Evolutionary conservation across 2,888 invertebrate genomes (phyloP), one percentile per base, ranked within the genome.

Genomic region (Augochlorella aurata): DNA sequence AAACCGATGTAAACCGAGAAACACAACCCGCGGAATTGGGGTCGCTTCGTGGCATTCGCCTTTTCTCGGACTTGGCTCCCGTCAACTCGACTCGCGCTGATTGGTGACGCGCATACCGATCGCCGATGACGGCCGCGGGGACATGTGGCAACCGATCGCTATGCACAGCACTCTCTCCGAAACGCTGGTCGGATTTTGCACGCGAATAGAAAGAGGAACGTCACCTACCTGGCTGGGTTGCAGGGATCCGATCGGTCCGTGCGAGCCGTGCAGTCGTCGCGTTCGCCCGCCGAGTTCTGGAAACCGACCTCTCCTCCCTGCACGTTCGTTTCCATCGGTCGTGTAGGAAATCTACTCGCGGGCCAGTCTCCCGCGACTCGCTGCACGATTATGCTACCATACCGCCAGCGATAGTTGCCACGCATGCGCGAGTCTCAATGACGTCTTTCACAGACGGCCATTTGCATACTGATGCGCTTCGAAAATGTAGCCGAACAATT

Each of bases 361-460:
- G 38, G 38, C 16, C 58, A 49, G 65, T 52, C 72, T 49, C n/a
- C 18, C 49, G 21, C 50, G 49, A 10, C 21, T 18, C 45, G 71
- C 47, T 12, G 24, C 66, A 16, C 68, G 38, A 70, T 45, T 61
- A 65, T 50, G 67, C 49, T 67, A 69, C 75, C 52, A 21, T 8
- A n/a, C 12, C 12, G 10, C 12, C 29, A 10, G 54, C 65, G 67
- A 58, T 70, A 78, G 67, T 71, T n/a, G 24, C 3, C 24, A 21
- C 72, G 84, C 83, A 83, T 83, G 84, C 84, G 84, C 74, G 9
- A 2, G 16, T 12, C 45, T 52, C 71, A n/a, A 65, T 80, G 83
- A 80, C 83, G 77, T 73, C 65, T n/a, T 10, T n/a, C 24, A 21
- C 8, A 16, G 38, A 29, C 16, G 44, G 49, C 12, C 68, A 83